Conservation (phyloP, 2,797 vertebrate species). For the Paramormyrops hopkinsi region DNA sequence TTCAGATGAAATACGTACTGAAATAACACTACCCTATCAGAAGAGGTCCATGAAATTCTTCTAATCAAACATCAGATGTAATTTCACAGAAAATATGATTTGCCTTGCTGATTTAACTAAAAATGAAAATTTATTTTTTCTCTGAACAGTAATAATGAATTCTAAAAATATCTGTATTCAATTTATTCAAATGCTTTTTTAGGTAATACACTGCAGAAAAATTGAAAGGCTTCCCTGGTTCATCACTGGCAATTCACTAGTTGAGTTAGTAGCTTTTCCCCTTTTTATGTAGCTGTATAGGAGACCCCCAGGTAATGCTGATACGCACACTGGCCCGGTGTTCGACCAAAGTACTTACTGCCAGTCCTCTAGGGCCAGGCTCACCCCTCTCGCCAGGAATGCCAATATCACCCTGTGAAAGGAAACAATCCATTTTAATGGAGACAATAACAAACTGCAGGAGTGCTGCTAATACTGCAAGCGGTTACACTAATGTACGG, state of each 20-base stretch:
- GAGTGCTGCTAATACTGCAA: background rate
- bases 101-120: background rate
- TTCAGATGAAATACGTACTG: background rate
- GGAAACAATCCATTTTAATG: background rate
- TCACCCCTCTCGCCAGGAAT: constrained; percentile 81
- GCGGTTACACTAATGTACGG: background rate
- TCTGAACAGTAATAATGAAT: background rate
- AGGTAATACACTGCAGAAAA: background rate
- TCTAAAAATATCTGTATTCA: constrained; percentile 2
- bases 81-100: background rate
- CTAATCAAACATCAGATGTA: background rate
- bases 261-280: background rate
- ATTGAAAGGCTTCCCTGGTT: background rate
- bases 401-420: constrained; percentile 76
- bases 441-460: background rate
- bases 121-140: background rate
- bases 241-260: background rate
- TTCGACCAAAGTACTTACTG: constrained; percentile 65
- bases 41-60: background rate
- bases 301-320: background rate
- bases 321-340: background rate
- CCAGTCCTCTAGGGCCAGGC: constrained; percentile 79
- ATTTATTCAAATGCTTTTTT: background rate
- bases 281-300: background rate
- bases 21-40: background rate